Conservation (phyloP, 2,113 vertebrate species). For the Cynocephalus volans region DNA sequence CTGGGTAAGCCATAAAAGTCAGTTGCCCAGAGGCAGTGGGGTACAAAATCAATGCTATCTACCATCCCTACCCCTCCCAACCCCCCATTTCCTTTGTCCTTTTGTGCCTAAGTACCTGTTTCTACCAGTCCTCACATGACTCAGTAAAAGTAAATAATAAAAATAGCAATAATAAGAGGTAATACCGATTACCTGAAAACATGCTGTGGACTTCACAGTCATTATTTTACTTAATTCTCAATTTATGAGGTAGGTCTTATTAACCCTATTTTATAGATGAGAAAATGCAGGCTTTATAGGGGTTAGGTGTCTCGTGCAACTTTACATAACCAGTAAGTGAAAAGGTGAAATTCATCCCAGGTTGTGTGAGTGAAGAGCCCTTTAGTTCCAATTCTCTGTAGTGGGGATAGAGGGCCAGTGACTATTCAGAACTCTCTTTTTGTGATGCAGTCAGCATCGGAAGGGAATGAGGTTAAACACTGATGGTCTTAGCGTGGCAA, state of each 20-base stretch:
- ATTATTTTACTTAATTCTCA: neutral
- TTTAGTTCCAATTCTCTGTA: neutral
- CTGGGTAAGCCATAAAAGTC: neutral
- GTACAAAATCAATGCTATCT: neutral
- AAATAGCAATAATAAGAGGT: neutral
- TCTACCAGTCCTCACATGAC: neutral
- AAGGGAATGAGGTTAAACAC: neutral
- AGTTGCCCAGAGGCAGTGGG: neutral
- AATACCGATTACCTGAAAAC: neutral
- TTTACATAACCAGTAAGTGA: neutral
- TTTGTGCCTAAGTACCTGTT: neutral
- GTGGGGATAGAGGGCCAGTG: too few species aligned
- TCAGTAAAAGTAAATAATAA: neutral
- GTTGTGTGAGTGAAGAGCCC: neutral
- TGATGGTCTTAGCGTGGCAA: neutral
- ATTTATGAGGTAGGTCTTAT: neutral
- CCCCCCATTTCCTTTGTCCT: neutral
- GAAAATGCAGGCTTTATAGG: neutral
- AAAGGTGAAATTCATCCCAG: neutral
- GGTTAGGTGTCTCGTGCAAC: neutral
- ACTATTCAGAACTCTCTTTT: neutral
- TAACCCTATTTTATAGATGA: neutral
- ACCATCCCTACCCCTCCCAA: neutral
- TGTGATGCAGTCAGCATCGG: accelerated
- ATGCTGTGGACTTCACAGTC: neutral